phyloP scores from a whole-genome alignment of 2,797 vertebrate genomes.

The Eulemur rubriventer region DNA sequence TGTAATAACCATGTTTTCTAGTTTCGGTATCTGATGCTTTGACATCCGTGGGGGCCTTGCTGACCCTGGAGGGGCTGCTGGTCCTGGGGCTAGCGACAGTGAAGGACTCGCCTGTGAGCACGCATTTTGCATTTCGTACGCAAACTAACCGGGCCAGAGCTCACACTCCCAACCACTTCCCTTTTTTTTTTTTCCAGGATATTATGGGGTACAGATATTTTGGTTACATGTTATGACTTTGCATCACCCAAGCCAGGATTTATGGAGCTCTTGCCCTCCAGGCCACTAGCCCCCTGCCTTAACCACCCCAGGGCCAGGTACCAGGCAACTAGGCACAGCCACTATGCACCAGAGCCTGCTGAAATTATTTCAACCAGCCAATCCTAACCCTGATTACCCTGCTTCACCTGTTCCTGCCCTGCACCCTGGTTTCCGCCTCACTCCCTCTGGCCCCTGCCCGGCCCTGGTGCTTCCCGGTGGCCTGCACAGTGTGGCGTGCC shows the following conservation, averaged over 20 bases:
- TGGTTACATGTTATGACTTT: too few relatives aligned
- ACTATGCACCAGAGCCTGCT: too few relatives aligned
- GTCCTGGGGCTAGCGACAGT: neutral
- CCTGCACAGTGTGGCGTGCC: too few relatives aligned
- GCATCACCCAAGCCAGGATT: too few relatives aligned
- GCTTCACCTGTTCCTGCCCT: neutral
- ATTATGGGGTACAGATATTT: too few relatives aligned
- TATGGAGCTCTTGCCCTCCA: neutral
- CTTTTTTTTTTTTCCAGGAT: too few relatives aligned
- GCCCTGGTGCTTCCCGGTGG: neutral
- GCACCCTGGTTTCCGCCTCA: too few relatives aligned
- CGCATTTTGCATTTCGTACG: neutral
- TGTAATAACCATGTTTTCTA: neutral
- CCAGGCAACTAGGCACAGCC: neutral
- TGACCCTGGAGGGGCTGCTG: neutral
- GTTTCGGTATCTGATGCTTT: neutral
- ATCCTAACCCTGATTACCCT: neutral
- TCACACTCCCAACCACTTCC: neutral
- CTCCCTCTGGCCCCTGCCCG: neutral
- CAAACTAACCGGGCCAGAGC: neutral
- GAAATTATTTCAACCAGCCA: neutral
- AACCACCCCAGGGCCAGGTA: neutral
- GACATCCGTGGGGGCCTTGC: neutral
- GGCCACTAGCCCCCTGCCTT: neutral
- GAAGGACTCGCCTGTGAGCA: neutral